These are phyloP conservation scores for Orycteropus afer DNA, from an alignment of 2,113 vertebrate genomes.

Conservation along the genomic window DNA sequence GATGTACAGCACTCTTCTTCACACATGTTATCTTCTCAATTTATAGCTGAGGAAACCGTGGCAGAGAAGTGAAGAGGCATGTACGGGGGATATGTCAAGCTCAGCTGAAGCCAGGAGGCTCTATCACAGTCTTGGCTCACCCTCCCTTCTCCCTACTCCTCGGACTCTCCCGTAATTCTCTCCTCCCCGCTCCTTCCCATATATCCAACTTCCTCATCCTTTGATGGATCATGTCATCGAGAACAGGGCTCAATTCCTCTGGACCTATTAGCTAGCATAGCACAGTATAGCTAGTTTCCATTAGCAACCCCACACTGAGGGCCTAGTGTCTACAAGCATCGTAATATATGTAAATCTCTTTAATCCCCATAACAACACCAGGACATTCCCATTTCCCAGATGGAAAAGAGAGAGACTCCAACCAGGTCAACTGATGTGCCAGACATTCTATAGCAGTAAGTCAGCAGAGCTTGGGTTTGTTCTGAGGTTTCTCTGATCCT, in stretches of 20 bases:
- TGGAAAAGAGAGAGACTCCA: not conserved
- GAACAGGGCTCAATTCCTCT: not conserved
- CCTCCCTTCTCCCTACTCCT: not conserved
- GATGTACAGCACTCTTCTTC: not conserved
- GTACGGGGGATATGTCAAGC: fast-evolving
- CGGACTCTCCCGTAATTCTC: not conserved
- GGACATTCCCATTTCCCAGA: not conserved
- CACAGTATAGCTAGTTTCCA: no score
- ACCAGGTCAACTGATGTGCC: not conserved
- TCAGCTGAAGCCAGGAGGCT: not conserved
- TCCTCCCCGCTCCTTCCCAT: not conserved
- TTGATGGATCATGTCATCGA: not conserved
- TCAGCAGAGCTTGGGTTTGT: not conserved
- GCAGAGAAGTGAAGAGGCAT: not conserved
- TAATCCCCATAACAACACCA: not conserved
- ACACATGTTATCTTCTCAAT: not conserved
- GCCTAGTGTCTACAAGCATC: fast-evolving
- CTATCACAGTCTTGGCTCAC: not conserved
- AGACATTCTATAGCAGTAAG: not conserved
- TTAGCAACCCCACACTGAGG: not conserved
- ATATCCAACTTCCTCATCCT: not conserved
- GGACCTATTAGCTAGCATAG: not conserved
- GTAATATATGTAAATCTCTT: fast-evolving
- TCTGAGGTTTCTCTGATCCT: not conserved
- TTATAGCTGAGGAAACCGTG: not conserved